Conservation (phyloP, 2,797 vertebrate genomes). For the Sebastes iracundus region DNA sequence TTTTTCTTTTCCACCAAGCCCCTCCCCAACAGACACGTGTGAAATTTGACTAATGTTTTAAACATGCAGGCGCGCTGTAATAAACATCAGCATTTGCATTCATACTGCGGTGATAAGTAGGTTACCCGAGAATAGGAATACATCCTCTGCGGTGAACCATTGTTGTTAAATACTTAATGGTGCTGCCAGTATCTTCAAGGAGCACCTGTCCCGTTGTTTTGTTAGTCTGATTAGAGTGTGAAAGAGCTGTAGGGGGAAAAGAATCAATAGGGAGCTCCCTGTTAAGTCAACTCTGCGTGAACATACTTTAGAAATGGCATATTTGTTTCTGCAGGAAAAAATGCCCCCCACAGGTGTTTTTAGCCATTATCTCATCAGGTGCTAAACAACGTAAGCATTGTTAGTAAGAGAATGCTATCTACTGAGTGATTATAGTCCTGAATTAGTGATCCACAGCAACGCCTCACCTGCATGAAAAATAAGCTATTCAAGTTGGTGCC, state of each 20-base stretch:
- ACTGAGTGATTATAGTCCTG: not conserved
- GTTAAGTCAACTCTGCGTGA: conserved; percentile 73
- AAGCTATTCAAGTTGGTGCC: not conserved
- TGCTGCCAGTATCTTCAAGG: conserved; percentile 80
- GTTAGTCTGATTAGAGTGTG: conserved; percentile 80
- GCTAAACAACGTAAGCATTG: conserved; percentile 18
- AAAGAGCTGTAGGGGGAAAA: conserved; percentile 67
- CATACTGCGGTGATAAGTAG: conserved; percentile 74
- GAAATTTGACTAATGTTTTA: conserved; percentile 69
- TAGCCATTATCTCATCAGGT: conserved; percentile 61
- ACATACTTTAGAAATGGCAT: conserved; percentile 63
- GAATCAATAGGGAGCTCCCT: conserved; percentile 67
- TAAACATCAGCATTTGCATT: conserved; percentile 76
- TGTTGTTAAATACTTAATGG: conserved; percentile 82
- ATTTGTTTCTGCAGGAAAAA: conserved; percentile 59
- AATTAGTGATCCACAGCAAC: conserved; percentile 16
- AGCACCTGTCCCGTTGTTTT: conserved; percentile 80
- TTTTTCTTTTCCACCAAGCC: not conserved
- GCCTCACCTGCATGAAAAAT: conserved; percentile 9
- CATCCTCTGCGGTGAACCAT: conserved; percentile 72
- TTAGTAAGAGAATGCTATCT: conserved; percentile 6
- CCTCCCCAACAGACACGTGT: conserved; percentile 23
- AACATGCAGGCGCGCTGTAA: conserved; percentile 66
- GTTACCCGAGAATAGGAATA: conserved; percentile 75
- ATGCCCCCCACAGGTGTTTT: conserved; percentile 39